Conservation (phyloP, 2,888 invertebrate genomes). For the Luperina testacea region DNA sequence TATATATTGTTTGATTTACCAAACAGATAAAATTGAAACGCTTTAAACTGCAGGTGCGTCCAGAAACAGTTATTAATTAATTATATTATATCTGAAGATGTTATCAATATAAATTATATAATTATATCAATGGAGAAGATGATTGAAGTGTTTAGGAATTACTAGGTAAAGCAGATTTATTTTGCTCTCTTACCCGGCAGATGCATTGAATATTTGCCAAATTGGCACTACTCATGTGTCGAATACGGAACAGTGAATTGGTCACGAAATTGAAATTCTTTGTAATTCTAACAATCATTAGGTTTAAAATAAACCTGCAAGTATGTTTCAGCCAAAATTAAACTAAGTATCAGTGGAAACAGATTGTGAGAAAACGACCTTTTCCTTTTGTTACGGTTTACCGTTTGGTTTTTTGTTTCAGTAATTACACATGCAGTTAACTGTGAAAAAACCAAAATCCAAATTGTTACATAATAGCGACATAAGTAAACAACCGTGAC, state of each 20-base stretch:
- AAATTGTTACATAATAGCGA: background rate
- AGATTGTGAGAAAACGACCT: background rate
- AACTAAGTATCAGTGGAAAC: background rate
- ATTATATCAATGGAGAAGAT: background rate
- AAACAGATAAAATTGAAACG: background rate
- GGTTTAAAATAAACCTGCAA: conserved; percentile 27
- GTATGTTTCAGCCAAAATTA: background rate
- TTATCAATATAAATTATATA: background rate
- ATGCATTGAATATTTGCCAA: conserved; percentile 83
- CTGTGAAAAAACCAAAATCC: background rate
- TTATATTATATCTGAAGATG: background rate
- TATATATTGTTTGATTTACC: background rate
- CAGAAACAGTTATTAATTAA: background rate
- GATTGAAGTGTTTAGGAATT: conserved; percentile 14
- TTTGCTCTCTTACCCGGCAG: conserved; percentile 67
- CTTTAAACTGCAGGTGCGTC: background rate
- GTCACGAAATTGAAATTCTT: conserved; percentile 65
- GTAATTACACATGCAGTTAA: background rate
- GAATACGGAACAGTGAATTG: conserved; percentile 75
- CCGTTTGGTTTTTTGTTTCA: background rate
- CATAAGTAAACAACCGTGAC: conserved; percentile 12
- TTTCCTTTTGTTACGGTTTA: background rate
- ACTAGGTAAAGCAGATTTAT: conserved; percentile 40
- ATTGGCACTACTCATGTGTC: conserved; percentile 75
- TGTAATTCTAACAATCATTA: conserved; percentile 32